Evolutionary conservation across 2,888 invertebrate genomes (phyloP).

Genomic region (Hanleya hanleyi): DNA sequence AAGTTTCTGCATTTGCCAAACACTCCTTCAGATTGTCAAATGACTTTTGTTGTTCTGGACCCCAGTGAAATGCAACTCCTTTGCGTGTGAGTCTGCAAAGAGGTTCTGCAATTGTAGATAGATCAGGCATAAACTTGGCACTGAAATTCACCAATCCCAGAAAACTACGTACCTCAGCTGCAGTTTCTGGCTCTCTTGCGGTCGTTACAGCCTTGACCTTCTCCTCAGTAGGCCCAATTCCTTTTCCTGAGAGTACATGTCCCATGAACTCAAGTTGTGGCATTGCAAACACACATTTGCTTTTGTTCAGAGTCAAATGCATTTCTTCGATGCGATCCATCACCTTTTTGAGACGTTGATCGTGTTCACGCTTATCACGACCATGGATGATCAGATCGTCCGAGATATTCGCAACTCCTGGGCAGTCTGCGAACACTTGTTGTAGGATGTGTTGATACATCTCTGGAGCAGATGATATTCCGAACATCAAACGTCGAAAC

Average conservation of each 20-base stretch:
- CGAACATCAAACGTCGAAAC: conserved; percentile 45
- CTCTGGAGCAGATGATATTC: conserved; percentile 40
- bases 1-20: background rate
- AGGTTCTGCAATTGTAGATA: background rate
- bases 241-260: background rate
- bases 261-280: conserved; percentile 19
- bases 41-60: background rate
- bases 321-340: background rate
- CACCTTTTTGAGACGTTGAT: background rate
- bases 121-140: background rate
- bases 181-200: conserved; percentile 4
- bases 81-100: conserved; percentile 4
- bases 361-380: background rate
- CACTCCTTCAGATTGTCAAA: background rate
- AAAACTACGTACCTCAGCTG: conserved; percentile 15
- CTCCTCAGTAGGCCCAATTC: background rate
- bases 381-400: conserved; percentile 26
- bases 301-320: background rate
- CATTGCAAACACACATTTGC: conserved; percentile 3
- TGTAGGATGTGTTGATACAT: conserved; percentile 37
- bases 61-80: background rate
- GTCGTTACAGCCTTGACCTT: conserved; percentile 14
- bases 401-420: conserved; percentile 33
- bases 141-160: conserved; percentile 8
- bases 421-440: conserved; percentile 23